Conservation (phyloP, 2,888 invertebrate species). For the Pseudeuparius sepicola region DNA sequence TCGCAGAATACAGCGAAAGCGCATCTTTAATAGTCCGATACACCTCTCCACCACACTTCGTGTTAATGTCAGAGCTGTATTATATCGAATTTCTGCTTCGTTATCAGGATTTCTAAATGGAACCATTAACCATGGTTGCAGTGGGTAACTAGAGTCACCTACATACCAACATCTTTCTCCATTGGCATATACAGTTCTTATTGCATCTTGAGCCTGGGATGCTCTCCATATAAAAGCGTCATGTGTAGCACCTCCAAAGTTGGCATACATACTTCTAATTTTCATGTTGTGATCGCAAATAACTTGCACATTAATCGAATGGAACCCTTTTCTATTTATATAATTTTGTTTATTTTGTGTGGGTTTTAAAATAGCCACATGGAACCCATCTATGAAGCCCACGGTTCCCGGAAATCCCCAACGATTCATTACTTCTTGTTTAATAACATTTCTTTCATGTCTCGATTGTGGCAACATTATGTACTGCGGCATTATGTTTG, state of each 20-base stretch:
- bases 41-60: no score
- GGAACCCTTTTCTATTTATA: no score
- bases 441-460: no score
- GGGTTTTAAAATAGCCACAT: constrained; percentile 7
- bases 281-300: constrained; percentile 4
- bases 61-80: no score
- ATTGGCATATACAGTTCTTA: background rate
- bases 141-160: constrained; percentile 10
- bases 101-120: no score
- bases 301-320: no score
- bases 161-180: constrained; percentile 6
- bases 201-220: constrained; percentile 4
- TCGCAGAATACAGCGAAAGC: constrained; percentile 6
- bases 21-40: constrained; percentile 9
- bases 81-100: no score
- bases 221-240: constrained; percentile 10
- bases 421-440: no score
- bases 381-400: constrained; percentile 9
- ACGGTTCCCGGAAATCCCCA: constrained; percentile 1
- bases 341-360: constrained; percentile 1
- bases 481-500: no score
- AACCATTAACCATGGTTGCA: no score
- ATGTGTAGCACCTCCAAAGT: constrained; percentile 11
- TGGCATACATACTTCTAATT: constrained; percentile 9
- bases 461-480: no score